Evolutionary conservation across 92 coral and sea anemone genomes (phyloP), one percentile per base, ranked within the genome.

Genomic region (Ricordea florida): DNA sequence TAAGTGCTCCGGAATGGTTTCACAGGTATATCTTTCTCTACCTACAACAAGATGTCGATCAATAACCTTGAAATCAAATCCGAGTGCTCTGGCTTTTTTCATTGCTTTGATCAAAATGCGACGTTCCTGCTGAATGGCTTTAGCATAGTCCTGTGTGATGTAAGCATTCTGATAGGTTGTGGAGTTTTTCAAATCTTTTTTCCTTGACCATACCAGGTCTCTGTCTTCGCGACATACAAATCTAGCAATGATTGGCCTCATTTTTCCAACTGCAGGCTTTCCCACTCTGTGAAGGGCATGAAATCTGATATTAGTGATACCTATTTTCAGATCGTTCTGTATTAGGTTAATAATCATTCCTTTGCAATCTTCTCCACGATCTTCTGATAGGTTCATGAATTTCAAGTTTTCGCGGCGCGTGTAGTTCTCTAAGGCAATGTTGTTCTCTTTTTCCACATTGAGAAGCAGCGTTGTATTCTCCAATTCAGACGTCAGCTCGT

Each of bases 71-170:
- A n/a, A n/a, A n/a, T n/a, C n/a, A n/a, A n/a, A n/a, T n/a, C n/a
- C n/a, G n/a, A n/a, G n/a, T n/a, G n/a, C n/a, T n/a, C n/a, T n/a
- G n/a, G n/a, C n/a, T n/a, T n/a, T n/a, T n/a, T n/a, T n/a, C 66
- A 58, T 58, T 20, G 66, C 45, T 31, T 58, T 10, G 33, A 58
- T 46, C 22, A 58, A 28, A 14, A 58, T 6, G 10, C 23, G 15
- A 33, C 66, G 40, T 58, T 58, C 45, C 6, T 58, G 44, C 22
- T 58, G 65, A 11, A 57, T 57, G 13, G 65, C 65, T 57, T 57
- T 57, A 13, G 66, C 42, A 30, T 58, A 58, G 1, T 58, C 66
- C 28, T 34, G 35, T 20, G 62, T 55, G 27, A 55, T 55, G 17
- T 55, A 53, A 40, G 62, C 62, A n/a, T 30, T 46, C 1, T 14